Percentiles rank a stretch among this genome's conserved stretches.
Evolutionary conservation across 2,113 vertebrate species (phyloP).

Genomic region (Nothobranchius kuhntae): DNA sequence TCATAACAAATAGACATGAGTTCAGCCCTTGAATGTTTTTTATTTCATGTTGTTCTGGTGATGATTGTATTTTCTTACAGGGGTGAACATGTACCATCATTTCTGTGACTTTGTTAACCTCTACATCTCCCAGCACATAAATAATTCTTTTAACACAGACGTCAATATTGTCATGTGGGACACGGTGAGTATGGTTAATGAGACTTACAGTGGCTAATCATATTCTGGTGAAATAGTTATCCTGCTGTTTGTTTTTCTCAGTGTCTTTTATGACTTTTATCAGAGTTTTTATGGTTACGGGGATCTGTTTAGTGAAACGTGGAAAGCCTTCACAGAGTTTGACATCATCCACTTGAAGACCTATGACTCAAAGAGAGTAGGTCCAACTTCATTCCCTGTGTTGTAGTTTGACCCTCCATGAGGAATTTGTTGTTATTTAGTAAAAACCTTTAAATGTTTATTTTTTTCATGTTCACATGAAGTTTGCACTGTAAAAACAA

Average conservation of each 20-base stretch:
- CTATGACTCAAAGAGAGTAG: slow-evolving; percentile 92
- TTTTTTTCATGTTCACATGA: not conserved
- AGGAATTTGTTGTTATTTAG: too few relatives aligned
- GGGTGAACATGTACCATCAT: slow-evolving; percentile 99
- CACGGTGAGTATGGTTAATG: slow-evolving; percentile 83
- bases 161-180: slow-evolving; percentile 97
- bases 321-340: slow-evolving; percentile 90
- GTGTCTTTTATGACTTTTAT: slow-evolving; percentile 15
- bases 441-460: not conserved
- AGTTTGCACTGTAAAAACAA: not conserved
- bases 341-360: slow-evolving; percentile 91
- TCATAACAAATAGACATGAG: not conserved
- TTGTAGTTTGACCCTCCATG: not conserved
- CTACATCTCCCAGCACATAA: slow-evolving; percentile 94
- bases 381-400: slow-evolving; percentile 9
- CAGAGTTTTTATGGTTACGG: slow-evolving; percentile 94
- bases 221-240: not conserved
- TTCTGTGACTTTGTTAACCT: slow-evolving; percentile 99
- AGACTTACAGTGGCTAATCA: too few relatives aligned
- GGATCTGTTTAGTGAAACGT: slow-evolving; percentile 93
- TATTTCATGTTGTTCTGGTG: not conserved
- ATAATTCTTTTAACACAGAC: slow-evolving; percentile 92
- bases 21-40: not conserved
- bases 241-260: not conserved
- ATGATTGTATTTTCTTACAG: slow-evolving; percentile 71